Evolutionary conservation across 2,888 invertebrate species (phyloP).

Genomic region (Lithodes maja): DNA sequence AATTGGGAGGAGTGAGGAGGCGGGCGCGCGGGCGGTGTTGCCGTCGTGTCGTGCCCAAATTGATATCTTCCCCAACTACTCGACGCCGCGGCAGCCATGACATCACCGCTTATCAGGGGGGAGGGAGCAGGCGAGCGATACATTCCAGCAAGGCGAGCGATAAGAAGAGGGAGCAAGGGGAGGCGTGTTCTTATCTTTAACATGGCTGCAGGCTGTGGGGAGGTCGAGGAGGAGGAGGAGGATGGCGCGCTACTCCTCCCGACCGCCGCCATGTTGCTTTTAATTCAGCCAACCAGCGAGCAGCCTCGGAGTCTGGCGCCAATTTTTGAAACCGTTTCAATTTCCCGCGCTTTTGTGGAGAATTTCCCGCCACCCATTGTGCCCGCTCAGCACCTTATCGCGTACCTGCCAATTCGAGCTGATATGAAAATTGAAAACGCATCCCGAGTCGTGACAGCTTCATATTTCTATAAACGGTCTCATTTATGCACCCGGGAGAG

Average conservation of each 20-base stretch:
- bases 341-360: constrained; percentile 62
- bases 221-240: constrained; percentile 9
- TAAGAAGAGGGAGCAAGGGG: constrained; percentile 49
- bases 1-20: constrained; percentile 50
- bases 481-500: constrained; percentile 51
- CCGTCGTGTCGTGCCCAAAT: constrained; percentile 38
- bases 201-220: constrained; percentile 23
- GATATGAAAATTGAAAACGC: constrained; percentile 66
- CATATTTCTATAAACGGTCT: constrained; percentile 65
- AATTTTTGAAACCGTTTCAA: constrained; percentile 64
- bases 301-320: constrained; percentile 42
- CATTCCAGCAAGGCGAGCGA: constrained; percentile 56
- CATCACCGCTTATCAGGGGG: constrained; percentile 52
- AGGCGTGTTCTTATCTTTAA: constrained; percentile 33
- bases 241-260: constrained; percentile 1
- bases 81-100: constrained; percentile 31
- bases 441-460: constrained; percentile 58
- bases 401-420: constrained; percentile 62
- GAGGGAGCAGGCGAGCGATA: constrained; percentile 45
- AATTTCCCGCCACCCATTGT: constrained; percentile 61
- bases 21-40: constrained; percentile 12
- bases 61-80: constrained; percentile 57
- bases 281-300: constrained; percentile 51
- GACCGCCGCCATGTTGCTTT: constrained; percentile 35
- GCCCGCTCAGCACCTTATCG: constrained; percentile 58